Evolutionary conservation across 1,140 invertebrate genomes (phyloP), one percentile per base, ranked within the genome.

Genomic region (Apis cerana): DNA sequence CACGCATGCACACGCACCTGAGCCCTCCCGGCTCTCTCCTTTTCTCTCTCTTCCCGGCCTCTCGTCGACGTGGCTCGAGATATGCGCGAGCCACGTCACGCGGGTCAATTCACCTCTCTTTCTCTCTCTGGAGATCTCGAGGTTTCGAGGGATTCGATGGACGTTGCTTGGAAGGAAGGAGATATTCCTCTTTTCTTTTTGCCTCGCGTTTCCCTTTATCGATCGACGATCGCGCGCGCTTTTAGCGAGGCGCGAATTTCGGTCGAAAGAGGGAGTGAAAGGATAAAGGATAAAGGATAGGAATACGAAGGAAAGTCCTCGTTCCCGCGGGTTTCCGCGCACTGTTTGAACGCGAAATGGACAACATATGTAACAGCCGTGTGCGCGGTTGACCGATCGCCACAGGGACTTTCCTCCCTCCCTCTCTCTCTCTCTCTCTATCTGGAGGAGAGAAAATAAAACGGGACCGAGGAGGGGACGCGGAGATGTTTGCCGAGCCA

Each of bases 341-440:
- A 65, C 68, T 92, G 89, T 92, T 92, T 92, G 90, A 91, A 91
- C 88, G 85, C 85, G 90, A 91, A 92, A 92, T 92, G 91, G 91
- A 92, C 91, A 91, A 91, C 90, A 91, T 91, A 84, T 91, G 91
- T 92, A 92, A 91, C 89, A 90, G 78, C 80, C 88, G 86, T 90
- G 88, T 75, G 81, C 84, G 87, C 82, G 87, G 61, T 71, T 68
- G 88, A 91, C 86, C 86, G 91, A 91, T 91, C 84, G 82, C 72
- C 80, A 72, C 61, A 69, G 85, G 84, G 72, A 82, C 54, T 56
- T 43, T 5, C 52, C 58, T 85, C 54, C 48, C 33, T 23, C 33
- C 77, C 23, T 48, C 33, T 13, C 27, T 19, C 21, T 72, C 27
- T 21, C 27, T 27, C 19, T 27, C 23, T 12, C n/a, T 10, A 19